Evolutionary conservation across 2,113 vertebrate genomes (phyloP).

Genomic region (Carettochelys insculpta): DNA sequence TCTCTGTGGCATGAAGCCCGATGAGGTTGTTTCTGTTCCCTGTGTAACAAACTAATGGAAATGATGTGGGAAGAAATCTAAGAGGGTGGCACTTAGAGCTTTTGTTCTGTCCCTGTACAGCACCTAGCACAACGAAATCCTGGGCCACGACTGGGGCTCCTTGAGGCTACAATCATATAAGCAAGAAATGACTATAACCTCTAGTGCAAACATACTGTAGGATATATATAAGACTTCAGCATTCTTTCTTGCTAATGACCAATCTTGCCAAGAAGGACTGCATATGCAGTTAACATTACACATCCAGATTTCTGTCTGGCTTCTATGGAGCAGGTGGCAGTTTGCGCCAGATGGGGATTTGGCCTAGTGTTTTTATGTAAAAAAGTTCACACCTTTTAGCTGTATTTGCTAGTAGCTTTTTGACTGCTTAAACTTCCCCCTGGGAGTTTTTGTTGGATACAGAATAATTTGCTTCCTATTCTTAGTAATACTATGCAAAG

Average conservation of each 20-base stretch:
- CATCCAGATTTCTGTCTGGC: not conserved
- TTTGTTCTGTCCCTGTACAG: not conserved
- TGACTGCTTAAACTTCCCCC: not conserved
- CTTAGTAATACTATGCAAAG: not conserved
- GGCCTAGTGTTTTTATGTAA: not conserved
- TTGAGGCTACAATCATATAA: not conserved
- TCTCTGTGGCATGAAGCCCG: not conserved
- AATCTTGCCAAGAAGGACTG: not conserved
- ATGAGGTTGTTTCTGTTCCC: not conserved
- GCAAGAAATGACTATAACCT: not conserved
- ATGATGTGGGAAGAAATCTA: not conserved
- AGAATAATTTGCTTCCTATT: not conserved
- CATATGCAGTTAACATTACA: not conserved
- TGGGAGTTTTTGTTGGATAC: not conserved
- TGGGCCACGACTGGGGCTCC: not conserved
- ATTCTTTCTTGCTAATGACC: not conserved
- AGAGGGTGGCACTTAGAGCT: not conserved
- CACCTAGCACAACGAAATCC: not conserved
- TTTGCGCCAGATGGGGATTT: not conserved
- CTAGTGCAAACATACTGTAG: not conserved
- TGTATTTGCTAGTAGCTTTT: not conserved
- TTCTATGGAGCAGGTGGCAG: not conserved
- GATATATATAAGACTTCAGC: not conserved
- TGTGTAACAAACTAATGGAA: not conserved
- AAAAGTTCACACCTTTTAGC: not conserved